Evolutionary conservation across 1,140 invertebrate genomes (phyloP).

Genomic region (Tenebrio molitor): DNA sequence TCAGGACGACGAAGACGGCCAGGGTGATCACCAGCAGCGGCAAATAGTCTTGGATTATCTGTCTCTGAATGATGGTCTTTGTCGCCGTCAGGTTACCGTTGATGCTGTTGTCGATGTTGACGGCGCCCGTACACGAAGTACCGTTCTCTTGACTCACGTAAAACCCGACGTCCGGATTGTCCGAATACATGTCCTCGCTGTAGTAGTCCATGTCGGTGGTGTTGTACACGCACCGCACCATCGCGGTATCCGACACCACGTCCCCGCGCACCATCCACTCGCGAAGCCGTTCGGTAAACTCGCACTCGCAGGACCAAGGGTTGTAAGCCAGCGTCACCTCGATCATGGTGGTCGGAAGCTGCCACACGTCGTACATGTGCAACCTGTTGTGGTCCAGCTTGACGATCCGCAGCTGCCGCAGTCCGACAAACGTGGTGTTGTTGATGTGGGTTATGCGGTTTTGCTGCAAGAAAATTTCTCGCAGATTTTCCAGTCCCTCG

Average conservation of each 20-base stretch:
- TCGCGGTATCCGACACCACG: constrained; percentile 75
- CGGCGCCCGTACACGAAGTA: constrained; percentile 72
- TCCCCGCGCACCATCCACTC: constrained; percentile 80
- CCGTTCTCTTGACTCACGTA: constrained; percentile 70
- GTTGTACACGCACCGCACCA: constrained; percentile 76
- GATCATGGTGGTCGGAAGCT: constrained; percentile 76
- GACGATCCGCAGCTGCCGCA: constrained; percentile 79
- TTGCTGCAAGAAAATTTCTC: constrained; percentile 75
- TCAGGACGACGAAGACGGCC: constrained; percentile 77
- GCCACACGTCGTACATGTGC: constrained; percentile 81
- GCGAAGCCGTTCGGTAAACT: constrained; percentile 83
- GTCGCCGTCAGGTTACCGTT: constrained; percentile 77
- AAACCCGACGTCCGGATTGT: constrained; percentile 72
- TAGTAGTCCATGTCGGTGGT: constrained; percentile 71
- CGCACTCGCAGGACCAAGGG: constrained; percentile 91
- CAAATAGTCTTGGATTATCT: constrained; percentile 83
- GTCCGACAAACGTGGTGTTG: constrained; percentile 82
- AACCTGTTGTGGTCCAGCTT: constrained; percentile 85
- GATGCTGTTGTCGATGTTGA: constrained; percentile 77
- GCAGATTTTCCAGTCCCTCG: constrained; percentile 75
- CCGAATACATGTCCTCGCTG: constrained; percentile 70
- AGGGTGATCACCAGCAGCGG: constrained; percentile 82
- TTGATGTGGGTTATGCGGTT: constrained; percentile 81
- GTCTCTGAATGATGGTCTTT: constrained; percentile 79
- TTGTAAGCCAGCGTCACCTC: constrained; percentile 82